These are phyloP conservation scores for Theristus sp. DNA, from an alignment of 2,888 invertebrate genomes.

Conservation along the genomic window DNA sequence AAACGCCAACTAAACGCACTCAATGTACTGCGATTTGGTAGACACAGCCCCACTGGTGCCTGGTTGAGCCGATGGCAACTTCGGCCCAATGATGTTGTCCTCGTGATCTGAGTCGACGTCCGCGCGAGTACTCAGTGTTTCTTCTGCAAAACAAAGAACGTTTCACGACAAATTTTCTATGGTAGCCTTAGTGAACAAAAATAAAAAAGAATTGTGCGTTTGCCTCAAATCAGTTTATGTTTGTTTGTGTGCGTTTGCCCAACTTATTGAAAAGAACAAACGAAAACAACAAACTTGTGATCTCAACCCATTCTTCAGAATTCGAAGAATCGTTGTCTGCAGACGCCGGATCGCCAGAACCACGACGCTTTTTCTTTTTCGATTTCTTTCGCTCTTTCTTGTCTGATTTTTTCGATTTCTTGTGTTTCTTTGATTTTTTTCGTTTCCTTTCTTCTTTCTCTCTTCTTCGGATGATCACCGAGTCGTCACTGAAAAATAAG, in stretches of 20 bases:
- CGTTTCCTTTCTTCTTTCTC: neutral
- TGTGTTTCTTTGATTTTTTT: conserved; percentile 12
- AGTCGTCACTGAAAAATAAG: neutral
- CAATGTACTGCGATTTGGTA: neutral
- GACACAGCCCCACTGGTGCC: neutral
- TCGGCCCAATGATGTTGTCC: conserved; percentile 3
- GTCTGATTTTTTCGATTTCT: conserved; percentile 11
- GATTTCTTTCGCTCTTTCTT: conserved; percentile 11
- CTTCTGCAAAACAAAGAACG: neutral
- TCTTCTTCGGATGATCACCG: neutral
- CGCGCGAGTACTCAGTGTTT: neutral
- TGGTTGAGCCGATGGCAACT: neutral
- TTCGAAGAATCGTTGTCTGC: too few relatives aligned
- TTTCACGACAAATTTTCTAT: neutral
- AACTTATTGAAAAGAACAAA: too few relatives aligned
- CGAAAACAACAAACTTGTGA: conserved; percentile 9
- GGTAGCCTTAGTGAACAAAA: too few relatives aligned
- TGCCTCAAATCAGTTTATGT: too few relatives aligned
- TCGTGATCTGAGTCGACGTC: neutral
- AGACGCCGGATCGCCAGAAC: conserved; percentile 6
- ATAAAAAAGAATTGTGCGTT: too few relatives aligned
- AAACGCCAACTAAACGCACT: neutral
- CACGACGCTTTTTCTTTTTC: conserved; percentile 12
- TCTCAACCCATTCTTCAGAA: conserved; percentile 16
- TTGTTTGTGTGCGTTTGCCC: too few relatives aligned